Percentiles rank a stretch among this genome's conserved stretches.
phyloP scores from a whole-genome alignment of 2,797 vertebrate genomes.

The Eleutherodactylus coqui region DNA sequence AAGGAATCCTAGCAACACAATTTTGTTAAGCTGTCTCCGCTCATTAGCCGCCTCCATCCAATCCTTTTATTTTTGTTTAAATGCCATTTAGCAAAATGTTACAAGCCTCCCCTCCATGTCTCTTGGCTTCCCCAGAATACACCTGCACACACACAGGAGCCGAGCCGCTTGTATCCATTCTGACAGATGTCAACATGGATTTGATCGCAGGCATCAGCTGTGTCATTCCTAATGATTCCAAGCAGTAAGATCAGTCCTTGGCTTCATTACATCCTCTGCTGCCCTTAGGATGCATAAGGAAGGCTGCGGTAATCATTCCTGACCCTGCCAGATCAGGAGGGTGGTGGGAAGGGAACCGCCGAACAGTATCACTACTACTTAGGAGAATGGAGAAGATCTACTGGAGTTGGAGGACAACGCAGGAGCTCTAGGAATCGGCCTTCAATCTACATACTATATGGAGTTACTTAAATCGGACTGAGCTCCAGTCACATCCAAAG shows the following conservation, averaged over 20 bases:
- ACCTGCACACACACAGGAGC: conserved; percentile 64
- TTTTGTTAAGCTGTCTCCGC: conserved; percentile 65
- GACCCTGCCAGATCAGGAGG: conserved; percentile 56
- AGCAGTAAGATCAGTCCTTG: conserved; percentile 66
- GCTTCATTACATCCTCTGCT: conserved; percentile 69
- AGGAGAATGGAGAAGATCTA: neutral
- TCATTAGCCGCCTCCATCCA: conserved; percentile 67
- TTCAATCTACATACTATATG: neutral
- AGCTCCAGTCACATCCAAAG: neutral
- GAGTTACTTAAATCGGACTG: neutral
- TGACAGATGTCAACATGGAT: conserved; percentile 73
- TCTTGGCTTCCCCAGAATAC: conserved; percentile 66
- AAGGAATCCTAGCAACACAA: conserved; percentile 7
- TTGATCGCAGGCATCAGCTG: conserved; percentile 70
- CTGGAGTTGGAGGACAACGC: neutral
- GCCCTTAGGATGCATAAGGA: conserved; percentile 62
- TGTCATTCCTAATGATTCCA: conserved; percentile 69
- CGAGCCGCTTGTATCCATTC: conserved; percentile 63
- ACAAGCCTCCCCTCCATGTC: conserved; percentile 28
- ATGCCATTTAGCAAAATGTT: conserved; percentile 69
- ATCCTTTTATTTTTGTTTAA: conserved; percentile 68
- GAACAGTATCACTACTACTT: neutral
- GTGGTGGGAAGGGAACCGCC: neutral
- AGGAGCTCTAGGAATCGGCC: neutral
- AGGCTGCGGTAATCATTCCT: conserved; percentile 66